Base-by-base conservation (phyloP, 2,888 invertebrate genomes). In the Tenthredo livida region DNA sequence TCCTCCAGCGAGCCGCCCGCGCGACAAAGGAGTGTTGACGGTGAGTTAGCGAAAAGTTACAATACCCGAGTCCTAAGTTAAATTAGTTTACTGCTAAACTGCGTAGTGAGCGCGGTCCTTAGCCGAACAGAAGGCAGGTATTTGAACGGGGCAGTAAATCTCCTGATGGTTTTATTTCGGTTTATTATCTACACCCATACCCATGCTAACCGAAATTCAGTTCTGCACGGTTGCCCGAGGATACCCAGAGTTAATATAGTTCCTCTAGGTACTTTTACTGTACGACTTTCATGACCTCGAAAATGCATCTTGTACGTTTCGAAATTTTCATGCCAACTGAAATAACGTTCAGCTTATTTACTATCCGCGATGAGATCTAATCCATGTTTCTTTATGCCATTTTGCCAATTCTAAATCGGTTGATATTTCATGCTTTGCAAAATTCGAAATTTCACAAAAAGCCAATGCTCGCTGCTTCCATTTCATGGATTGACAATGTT, bases 131-230 rank as follows among this genome's bases (percentile, higher is more conserved):
- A 77, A 47, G 84, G 80, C 86, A 78, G 73, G 77, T 75, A 85
- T 85, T 65, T 40, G 37, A 75, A 78, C 67, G 84, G 58, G 82
- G 85, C 85, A 85, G 88, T 91, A 91, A 91, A 91, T 90, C 90
- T 88, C 86, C 84, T 85, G 84, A 90, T 90, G 90, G 89, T 90
- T 91, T 91, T 91, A 91, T 91, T 89, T 87, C 88, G 88, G 88
- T 90, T 90, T 90, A 90, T 89, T 90, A 87, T 89, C 86, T 86
- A 73, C 85, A 85, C 80, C 40, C 21, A 7, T 50, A 77, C 77
- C 77, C 77, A 54, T 21, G 29, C 40, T 33, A 17, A 3, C 77
- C 29, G 72, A 40, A 73, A 40, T 7, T n/a, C 54, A n/a, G 43
- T 80, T 40, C 12, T 80, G 80, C 80, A 80, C 58, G 58, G 58